Evolutionary conservation across 2,797 vertebrate genomes (phyloP).

Genomic region (Poeciliopsis paucimaculata): DNA sequence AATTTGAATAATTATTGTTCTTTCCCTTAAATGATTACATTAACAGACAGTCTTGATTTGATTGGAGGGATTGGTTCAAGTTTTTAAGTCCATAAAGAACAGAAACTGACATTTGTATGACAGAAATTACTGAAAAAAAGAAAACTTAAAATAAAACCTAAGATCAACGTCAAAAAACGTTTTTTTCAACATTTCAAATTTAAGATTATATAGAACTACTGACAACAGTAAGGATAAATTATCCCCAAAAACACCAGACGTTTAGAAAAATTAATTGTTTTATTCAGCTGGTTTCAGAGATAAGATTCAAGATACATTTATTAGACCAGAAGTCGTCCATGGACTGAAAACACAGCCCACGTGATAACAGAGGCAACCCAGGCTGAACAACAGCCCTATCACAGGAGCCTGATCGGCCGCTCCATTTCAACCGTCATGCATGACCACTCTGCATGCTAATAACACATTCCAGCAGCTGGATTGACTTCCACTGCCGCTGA

Average conservation of each 20-base stretch:
- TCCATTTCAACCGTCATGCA: background rate
- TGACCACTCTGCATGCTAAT: background rate
- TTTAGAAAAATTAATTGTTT: slow-evolving; percentile 42
- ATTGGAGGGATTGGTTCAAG: background rate
- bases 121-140: background rate
- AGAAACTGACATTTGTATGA: background rate
- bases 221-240: slow-evolving; percentile 42
- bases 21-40: background rate
- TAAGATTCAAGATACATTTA: slow-evolving; percentile 42
- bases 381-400: slow-evolving; percentile 17
- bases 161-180: background rate
- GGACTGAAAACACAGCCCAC: slow-evolving; percentile 51
- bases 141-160: background rate
- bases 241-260: slow-evolving; percentile 58
- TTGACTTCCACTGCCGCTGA: background rate
- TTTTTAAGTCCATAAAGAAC: background rate
- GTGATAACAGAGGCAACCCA: slow-evolving; percentile 34
- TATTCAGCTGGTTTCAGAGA: slow-evolving; percentile 53
- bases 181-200: background rate
- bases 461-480: background rate
- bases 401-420: background rate
- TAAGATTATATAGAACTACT: slow-evolving; percentile 16
- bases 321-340: slow-evolving; percentile 23
- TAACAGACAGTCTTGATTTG: background rate
- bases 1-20: background rate